These are phyloP conservation scores for Styela plicata DNA, from an alignment of 23 tunicate genomes.

Conservation along the genomic window DNA sequence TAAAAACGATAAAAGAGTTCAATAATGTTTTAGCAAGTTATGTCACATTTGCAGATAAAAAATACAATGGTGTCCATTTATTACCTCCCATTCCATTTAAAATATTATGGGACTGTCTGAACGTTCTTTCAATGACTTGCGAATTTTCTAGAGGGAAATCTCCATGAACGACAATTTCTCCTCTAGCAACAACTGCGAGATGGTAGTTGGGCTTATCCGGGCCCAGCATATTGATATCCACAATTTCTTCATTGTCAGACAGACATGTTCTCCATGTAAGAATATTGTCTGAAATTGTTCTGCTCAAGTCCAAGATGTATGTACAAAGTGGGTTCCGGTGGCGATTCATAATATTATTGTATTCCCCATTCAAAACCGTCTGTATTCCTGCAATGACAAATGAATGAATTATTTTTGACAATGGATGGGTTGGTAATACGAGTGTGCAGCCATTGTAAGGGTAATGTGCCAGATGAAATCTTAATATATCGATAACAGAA, in stretches of 20 bases:
- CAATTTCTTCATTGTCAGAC: neutral
- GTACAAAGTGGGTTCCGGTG: slow-evolving; percentile 18
- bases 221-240: slow-evolving; percentile 8
- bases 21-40: too few species aligned
- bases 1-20: neutral
- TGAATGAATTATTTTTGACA: too few species aligned
- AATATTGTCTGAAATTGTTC: neutral
- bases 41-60: slow-evolving; percentile 8
- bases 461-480: too few species aligned
- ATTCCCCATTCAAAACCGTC: neutral
- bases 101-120: neutral
- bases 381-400: neutral
- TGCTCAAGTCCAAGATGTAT: slow-evolving; percentile 8
- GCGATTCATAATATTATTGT: neutral
- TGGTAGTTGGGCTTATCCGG: slow-evolving; percentile 28
- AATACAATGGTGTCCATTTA: slow-evolving; percentile 27
- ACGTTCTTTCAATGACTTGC: slow-evolving; percentile 3
- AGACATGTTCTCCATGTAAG: neutral
- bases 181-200: slow-evolving; percentile 18
- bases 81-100: neutral
- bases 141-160: slow-evolving; percentile 15
- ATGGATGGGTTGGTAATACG: too few species aligned
- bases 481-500: too few species aligned
- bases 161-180: slow-evolving; percentile 20
- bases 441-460: too few species aligned